A percentile compares a stretch with the other conserved stretches of the same genome.
phyloP scores from a whole-genome alignment of 1,140 invertebrate species.

The Campodea augens region DNA sequence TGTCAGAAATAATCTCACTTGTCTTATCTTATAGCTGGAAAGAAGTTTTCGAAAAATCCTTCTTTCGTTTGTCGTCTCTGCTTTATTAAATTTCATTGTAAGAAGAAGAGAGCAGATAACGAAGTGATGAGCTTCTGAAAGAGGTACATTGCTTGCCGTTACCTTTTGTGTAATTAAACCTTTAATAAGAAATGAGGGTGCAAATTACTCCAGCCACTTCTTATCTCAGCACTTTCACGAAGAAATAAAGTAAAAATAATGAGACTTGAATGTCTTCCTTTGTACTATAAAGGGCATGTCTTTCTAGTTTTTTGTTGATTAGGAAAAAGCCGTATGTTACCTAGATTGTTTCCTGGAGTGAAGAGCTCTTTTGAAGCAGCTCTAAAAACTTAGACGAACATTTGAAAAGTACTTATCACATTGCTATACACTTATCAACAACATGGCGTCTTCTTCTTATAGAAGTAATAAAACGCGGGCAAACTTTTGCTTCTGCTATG shows the following conservation, averaged over 20 bases:
- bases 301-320: background rate
- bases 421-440: too few relatives aligned
- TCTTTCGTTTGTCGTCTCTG: too few relatives aligned
- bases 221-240: background rate
- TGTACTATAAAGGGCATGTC: background rate
- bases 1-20: too few relatives aligned
- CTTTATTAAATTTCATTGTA: too few relatives aligned
- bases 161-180: constrained; percentile 1
- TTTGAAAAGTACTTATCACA: too few relatives aligned
- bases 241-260: background rate
- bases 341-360: background rate
- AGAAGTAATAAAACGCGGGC: too few relatives aligned
- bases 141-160: background rate
- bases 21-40: too few relatives aligned
- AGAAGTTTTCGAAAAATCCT: too few relatives aligned
- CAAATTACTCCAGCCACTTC: background rate
- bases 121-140: background rate
- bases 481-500: too few relatives aligned
- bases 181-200: background rate
- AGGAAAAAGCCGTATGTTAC: background rate
- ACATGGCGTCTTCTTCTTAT: too few relatives aligned
- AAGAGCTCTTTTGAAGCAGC: background rate
- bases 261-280: background rate
- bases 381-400: background rate
- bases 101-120: too few relatives aligned